phyloP scores from a whole-genome alignment of 2,113 vertebrate species.

The Pleuronectes platessa region DNA sequence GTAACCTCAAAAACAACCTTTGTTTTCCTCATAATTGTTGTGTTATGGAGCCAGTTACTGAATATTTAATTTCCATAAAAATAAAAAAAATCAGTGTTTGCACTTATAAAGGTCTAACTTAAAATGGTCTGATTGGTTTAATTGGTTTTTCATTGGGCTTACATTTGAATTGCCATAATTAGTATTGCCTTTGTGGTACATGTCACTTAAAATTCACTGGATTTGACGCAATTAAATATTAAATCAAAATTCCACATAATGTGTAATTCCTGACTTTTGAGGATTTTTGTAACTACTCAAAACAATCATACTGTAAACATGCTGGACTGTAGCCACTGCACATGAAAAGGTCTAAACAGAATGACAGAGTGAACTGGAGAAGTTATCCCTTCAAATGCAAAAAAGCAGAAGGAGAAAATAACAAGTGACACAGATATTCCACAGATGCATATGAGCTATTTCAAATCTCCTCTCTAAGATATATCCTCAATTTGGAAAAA shows the following conservation, averaged over 20 bases:
- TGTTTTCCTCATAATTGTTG: neutral
- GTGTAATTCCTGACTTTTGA: neutral
- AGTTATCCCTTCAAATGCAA: constrained; percentile 17
- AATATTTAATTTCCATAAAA: too few species aligned
- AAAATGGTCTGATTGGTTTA: too few species aligned
- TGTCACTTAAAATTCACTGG: neutral
- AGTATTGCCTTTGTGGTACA: neutral
- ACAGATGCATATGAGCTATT: constrained; percentile 19
- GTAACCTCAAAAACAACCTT: too few species aligned
- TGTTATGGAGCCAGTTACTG: neutral
- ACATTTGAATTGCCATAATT: neutral
- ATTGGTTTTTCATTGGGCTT: too few species aligned
- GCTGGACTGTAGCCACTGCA: neutral
- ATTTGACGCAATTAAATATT: neutral
- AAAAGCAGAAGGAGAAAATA: neutral
- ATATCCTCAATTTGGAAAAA: neutral
- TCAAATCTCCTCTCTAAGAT: neutral
- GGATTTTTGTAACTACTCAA: too few species aligned
- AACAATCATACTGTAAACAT: neutral
- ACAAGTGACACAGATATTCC: constrained; percentile 17
- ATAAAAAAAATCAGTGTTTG: too few species aligned
- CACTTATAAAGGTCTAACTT: too few species aligned
- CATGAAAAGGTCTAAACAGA: neutral
- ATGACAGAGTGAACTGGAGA: neutral
- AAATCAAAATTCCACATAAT: neutral